phyloP scores from a whole-genome alignment of 2,113 vertebrate species.

The Mugil cephalus region DNA sequence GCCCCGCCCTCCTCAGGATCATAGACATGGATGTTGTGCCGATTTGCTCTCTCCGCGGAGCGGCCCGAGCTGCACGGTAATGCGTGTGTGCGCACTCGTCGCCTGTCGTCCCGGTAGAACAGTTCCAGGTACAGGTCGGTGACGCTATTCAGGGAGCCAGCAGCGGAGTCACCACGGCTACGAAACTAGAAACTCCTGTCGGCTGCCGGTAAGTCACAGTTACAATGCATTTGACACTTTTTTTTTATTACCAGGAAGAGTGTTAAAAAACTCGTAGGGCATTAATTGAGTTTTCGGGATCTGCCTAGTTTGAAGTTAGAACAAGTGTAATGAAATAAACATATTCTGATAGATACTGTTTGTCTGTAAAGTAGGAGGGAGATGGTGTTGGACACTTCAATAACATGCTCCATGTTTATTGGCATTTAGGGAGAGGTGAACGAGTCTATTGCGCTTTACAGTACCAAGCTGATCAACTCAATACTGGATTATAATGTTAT shows the following conservation, averaged over 20 bases:
- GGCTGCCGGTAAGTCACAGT: conserved; percentile 43
- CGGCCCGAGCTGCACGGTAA: background rate
- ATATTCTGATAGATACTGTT: too few species aligned
- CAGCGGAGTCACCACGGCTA: conserved; percentile 4
- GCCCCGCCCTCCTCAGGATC: conserved; percentile 36
- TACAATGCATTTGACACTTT: background rate
- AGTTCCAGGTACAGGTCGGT: background rate
- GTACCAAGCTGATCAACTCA: conserved; percentile 51
- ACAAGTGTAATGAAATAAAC: background rate
- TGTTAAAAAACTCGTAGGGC: too few species aligned
- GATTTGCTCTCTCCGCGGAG: background rate
- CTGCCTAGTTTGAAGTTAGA: background rate
- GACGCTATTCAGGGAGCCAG: background rate
- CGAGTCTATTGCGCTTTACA: conserved; percentile 18
- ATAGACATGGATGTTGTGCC: background rate
- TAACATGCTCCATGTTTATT: conserved; percentile 13
- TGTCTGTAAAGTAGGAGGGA: conserved; percentile 12
- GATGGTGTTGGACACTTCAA: conserved; percentile 11
- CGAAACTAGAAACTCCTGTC: conserved; percentile 25
- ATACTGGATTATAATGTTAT: conserved; percentile 47
- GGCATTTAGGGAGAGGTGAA: conserved; percentile 16
- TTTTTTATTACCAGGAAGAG: too few species aligned
- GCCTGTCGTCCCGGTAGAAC: conserved; percentile 4
- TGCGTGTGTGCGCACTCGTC: background rate
- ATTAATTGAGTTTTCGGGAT: background rate